A percentile compares a stretch with the other conserved stretches of the same genome.
These are phyloP conservation scores for Semotilus atromaculatus DNA, from an alignment of 2,797 vertebrate genomes.

Conservation along the genomic window DNA sequence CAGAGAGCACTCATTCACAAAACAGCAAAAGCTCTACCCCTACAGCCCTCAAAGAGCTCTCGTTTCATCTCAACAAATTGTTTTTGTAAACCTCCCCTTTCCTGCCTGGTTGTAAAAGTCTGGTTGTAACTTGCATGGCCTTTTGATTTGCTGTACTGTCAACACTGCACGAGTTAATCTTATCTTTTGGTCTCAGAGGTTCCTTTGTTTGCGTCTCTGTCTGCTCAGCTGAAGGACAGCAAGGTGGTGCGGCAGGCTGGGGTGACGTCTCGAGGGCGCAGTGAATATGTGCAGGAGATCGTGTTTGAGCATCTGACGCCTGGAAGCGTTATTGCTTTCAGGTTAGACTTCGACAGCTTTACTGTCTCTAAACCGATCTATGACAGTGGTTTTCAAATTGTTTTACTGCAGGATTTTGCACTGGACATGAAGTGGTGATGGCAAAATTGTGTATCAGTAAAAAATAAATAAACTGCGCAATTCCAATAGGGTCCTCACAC, in stretches of 20 bases:
- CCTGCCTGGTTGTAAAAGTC: slow-evolving; percentile 40
- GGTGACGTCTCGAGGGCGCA: slow-evolving; percentile 86
- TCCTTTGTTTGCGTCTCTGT: slow-evolving; percentile 11
- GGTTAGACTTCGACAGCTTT: slow-evolving; percentile 72
- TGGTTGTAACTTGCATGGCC: slow-evolving; percentile 17
- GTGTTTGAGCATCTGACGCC: slow-evolving; percentile 91
- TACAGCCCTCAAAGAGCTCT: slow-evolving; percentile 13
- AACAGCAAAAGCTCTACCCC: neutral
- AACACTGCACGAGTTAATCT: slow-evolving; percentile 23
- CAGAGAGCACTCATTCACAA: slow-evolving; percentile 10
- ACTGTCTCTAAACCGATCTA: neutral
- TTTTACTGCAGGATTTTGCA: neutral
- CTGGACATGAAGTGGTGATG: neutral
- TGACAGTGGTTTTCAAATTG: neutral
- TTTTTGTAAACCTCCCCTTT: slow-evolving; percentile 37
- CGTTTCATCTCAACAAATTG: slow-evolving; percentile 34
- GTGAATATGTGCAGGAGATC: slow-evolving; percentile 95
- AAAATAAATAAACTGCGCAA: too few species aligned
- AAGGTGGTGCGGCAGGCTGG: slow-evolving; percentile 86
- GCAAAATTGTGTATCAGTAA: neutral
- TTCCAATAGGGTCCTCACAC: too few species aligned
- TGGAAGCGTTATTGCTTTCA: slow-evolving; percentile 93
- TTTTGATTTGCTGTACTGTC: slow-evolving; percentile 22
- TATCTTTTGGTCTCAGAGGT: slow-evolving; percentile 11
- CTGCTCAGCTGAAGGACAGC: slow-evolving; percentile 85